These are phyloP conservation scores for Hirundichthys speculiger DNA, from an alignment of 2,113 vertebrate species.

Conservation along the genomic window DNA sequence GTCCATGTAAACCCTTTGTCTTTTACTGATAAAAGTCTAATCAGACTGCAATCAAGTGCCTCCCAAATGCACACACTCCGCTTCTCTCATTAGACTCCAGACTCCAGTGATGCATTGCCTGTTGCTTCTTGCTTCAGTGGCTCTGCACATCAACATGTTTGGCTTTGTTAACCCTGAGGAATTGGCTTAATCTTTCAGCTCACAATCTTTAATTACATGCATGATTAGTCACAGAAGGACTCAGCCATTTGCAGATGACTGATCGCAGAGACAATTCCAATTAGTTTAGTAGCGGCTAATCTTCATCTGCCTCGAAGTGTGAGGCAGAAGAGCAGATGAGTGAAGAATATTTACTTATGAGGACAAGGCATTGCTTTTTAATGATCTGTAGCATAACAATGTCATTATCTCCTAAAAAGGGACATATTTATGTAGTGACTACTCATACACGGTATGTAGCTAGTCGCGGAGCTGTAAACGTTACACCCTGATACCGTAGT, in stretches of 20 bases:
- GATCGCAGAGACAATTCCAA: conserved; percentile 14
- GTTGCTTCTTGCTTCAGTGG: conserved; percentile 40
- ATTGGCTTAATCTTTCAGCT: conserved; percentile 54
- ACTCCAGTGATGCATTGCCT: conserved; percentile 31
- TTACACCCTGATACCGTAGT: too few relatives aligned
- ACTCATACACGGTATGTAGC: background rate
- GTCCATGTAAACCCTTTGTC: conserved; percentile 23
- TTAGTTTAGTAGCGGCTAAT: conserved; percentile 17
- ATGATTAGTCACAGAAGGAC: conserved; percentile 51
- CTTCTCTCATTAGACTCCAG: conserved; percentile 34
- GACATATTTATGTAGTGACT: background rate
- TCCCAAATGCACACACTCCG: conserved; percentile 17
- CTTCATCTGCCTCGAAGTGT: conserved; percentile 4
- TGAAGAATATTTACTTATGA: background rate
- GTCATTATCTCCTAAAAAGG: background rate
- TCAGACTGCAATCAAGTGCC: conserved; percentile 31
- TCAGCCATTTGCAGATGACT: conserved; percentile 38
- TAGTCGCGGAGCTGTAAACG: background rate
- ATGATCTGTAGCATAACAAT: conserved; percentile 5
- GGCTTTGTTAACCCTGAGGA: conserved; percentile 54
- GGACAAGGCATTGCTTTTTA: conserved; percentile 11
- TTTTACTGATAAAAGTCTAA: conserved; percentile 49
- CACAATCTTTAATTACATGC: conserved; percentile 62
- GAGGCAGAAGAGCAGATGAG: background rate
- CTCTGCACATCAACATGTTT: conserved; percentile 47